phyloP scores from a whole-genome alignment of 2,113 vertebrate species.

The Corythornis cristatus region DNA sequence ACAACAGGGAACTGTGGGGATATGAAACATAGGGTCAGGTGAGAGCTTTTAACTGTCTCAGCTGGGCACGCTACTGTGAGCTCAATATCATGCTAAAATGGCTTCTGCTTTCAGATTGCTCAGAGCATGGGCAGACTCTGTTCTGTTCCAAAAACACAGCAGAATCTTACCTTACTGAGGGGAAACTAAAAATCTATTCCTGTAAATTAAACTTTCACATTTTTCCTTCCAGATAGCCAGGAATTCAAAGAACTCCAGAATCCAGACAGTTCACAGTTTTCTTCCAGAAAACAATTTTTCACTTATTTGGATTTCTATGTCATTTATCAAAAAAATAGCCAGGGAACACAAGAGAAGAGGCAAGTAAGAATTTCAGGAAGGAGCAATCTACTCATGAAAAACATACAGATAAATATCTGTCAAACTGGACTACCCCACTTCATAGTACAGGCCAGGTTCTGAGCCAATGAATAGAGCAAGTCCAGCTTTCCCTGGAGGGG shows the following conservation, averaged over 20 bases:
- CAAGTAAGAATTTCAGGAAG: not conserved
- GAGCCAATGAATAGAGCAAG: not conserved
- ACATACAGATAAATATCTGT: not conserved
- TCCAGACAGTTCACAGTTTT: not conserved
- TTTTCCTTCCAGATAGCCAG: constrained; percentile 2
- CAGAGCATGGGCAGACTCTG: not conserved
- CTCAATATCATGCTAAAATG: not conserved
- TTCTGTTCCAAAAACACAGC: not conserved
- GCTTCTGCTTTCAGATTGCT: not conserved
- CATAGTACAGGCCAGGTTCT: not conserved
- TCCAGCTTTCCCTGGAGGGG: not conserved
- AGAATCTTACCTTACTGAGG: not conserved
- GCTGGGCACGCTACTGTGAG: not conserved
- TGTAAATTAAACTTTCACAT: not conserved
- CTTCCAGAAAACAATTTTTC: not conserved
- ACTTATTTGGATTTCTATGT: not conserved
- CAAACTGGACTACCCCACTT: not conserved
- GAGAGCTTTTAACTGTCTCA: not conserved
- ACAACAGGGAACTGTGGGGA: not conserved
- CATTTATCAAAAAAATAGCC: not conserved
- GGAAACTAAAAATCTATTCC: not conserved
- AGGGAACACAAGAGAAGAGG: not conserved
- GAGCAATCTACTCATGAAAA: not conserved
- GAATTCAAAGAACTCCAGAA: not conserved
- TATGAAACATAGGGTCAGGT: not conserved